Evolutionary conservation across 2,797 vertebrate genomes (phyloP), one percentile per base, ranked within the genome.

Genomic region (Antrozous pallidus): DNA sequence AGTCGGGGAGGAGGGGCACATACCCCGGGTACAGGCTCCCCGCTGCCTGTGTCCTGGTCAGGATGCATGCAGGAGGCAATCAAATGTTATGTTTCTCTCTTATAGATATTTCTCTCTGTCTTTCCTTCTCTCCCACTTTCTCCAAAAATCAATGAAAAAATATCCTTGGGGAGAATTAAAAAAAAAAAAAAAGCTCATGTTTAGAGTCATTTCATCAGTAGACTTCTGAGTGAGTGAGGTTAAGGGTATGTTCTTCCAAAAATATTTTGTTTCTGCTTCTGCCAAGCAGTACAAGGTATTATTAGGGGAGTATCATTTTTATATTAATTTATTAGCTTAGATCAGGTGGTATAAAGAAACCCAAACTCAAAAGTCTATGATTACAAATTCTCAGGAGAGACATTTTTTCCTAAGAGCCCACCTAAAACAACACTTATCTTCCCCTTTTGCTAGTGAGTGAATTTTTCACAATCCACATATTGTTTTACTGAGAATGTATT

Each of bases 221-320:
- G 12, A 75, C 77, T 58, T 47, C 58, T 95, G 33, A 56, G 14
- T 69, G 24, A 58, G 13, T n/a, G 36, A 77, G 24, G 5, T 86
- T 88, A 92, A 85, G 24, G 70, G 22, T 54, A 92, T 38, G 12
- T 38, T 70, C 6, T 47, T 91, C 54, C 49, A 88, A 56, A 91
- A 94, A 88, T 40, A 78, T 31, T 85, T 58, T 91, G 11, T 79
- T 81, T 78, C 47, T 94, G 26, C 51, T 94, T 95, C 61, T 65
- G 12, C 22, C 11, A 70, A 42, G 42, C 12, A 86, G 24, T 36
- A 94, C 10, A 54, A 26, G 13, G 4, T 74, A 73, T 61, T 89
- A 88, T 40, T 73, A 54, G 47, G 65, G 38, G 28, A 85, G 7
- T 74, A 83, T 17, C 8, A 45, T 45, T 45, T 58, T 61, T 75